These are phyloP conservation scores for Phalacrocorax carbo DNA, from an alignment of 2,113 vertebrate genomes.

Conservation along the genomic window DNA sequence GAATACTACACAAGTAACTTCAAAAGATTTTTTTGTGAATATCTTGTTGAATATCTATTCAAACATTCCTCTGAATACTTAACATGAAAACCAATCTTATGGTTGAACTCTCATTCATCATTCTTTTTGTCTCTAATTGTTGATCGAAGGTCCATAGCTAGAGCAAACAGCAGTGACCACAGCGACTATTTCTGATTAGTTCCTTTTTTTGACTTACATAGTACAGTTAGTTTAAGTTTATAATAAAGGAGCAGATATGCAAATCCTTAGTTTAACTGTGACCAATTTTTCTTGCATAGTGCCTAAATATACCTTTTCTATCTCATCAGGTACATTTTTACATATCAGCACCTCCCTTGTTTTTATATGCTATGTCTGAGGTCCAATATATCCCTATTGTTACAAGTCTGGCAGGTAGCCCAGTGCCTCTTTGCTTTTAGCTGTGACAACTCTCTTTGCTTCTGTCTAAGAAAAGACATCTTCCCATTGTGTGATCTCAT, in stretches of 20 bases:
- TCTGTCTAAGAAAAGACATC: neutral
- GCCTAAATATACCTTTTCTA: neutral
- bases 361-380: neutral
- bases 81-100: neutral
- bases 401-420: neutral
- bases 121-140: neutral
- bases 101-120: neutral
- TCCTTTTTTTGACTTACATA: neutral
- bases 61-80: neutral
- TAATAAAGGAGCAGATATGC: neutral
- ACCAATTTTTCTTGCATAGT: neutral
- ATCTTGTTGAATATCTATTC: neutral
- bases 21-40: neutral
- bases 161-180: neutral
- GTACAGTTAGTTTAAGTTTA: neutral
- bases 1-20: neutral
- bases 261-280: neutral
- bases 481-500: neutral
- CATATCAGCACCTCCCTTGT: neutral
- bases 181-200: neutral
- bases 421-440: neutral
- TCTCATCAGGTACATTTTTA: neutral
- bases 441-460: neutral
- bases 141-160: neutral
- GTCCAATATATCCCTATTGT: neutral